Percentiles rank a stretch among this genome's conserved stretches.
Conservation (phyloP, 2,797 vertebrate genomes). For the Crocodylus rhombifer region DNA sequence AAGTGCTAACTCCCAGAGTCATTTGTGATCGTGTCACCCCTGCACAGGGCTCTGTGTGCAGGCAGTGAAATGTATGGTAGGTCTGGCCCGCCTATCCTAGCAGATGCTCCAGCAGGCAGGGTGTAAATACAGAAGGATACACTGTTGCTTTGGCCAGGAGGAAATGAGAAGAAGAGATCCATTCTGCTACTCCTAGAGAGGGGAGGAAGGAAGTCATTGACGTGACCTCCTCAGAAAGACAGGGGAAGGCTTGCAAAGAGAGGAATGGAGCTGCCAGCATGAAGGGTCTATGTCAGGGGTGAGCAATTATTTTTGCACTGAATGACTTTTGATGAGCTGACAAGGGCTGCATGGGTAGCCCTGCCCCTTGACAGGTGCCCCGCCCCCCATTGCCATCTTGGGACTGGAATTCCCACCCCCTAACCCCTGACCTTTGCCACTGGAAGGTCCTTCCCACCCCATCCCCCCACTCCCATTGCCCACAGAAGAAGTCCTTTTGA, state of each 20-base stretch:
- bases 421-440: too few species aligned
- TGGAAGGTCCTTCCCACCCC: neutral
- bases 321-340: too few species aligned
- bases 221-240: neutral
- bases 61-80: neutral
- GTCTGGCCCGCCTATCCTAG: neutral
- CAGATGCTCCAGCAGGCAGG: neutral
- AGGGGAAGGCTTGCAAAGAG: neutral
- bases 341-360: too few species aligned
- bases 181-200: neutral
- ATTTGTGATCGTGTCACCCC: neutral
- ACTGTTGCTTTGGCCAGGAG: neutral
- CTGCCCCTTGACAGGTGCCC: too few species aligned
- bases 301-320: too few species aligned
- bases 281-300: too few species aligned
- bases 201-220: neutral
- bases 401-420: too few species aligned
- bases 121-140: neutral
- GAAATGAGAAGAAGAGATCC: neutral
- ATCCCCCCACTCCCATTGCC: too few species aligned
- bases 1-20: neutral
- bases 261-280: neutral
- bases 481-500: too few species aligned
- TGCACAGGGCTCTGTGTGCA: neutral
- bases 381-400: too few species aligned